Base-by-base conservation (phyloP, 2,888 invertebrate genomes). In the Abscondita cerata region DNA sequence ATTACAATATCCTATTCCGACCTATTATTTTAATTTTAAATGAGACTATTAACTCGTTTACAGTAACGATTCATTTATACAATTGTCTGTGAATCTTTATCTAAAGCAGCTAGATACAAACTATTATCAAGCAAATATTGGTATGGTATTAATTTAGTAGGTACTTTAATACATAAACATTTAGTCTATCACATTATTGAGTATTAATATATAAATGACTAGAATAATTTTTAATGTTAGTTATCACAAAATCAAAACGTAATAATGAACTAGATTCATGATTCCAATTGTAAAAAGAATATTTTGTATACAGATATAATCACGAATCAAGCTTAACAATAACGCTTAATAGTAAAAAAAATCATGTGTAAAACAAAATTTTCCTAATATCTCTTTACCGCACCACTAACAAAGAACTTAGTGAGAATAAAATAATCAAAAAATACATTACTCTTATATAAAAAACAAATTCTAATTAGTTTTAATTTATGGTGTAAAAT, bases 171-270 rank as follows among this genome's bases (percentile, higher is more conserved):
- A 60, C 44, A 41, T 51, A 44, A 46, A 59, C 52, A 46, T 53
- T 53, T 59, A 41, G 52, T 59, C 51, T 59, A 63, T 63, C 58
- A 62, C 62, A 62, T 59, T 36, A 55, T 58, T 55, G 63, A 55
- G 54, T 55, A 40, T 50, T 33, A 33, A 55, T 63, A 59, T 36
- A 54, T 55, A 63, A 59, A 52, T 58, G 63, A 63, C 63, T 59
- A 59, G 63, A 55, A 53, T 34, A 36, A 40, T 40, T 40, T 38
- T 47, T 50, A 31, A 31, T 25, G 44, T n/a, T n/a, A 47, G 52
- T 44, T 53, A 53, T 53, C 50, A 56, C 20, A 36, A 54, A 54
- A 54, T 19, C 20, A 31, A 25, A n/a, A n/a, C n/a, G n/a, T n/a
- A n/a, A n/a, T n/a, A n/a, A n/a, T n/a, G 25, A 25, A 25, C 25